Base-by-base conservation (phyloP, 2,888 invertebrate species). In the Cloeon dipterum region DNA sequence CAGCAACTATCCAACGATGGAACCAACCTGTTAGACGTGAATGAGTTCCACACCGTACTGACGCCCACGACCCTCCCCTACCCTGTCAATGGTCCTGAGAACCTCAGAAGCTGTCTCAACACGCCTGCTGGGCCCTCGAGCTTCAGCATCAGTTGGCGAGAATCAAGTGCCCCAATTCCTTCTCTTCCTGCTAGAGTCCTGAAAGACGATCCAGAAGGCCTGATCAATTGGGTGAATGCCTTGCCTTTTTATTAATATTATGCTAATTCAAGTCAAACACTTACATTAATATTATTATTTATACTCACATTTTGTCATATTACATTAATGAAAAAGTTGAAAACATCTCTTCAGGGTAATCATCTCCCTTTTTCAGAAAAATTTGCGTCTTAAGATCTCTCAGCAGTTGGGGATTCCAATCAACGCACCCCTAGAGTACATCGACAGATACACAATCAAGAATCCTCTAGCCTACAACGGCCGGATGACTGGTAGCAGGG, bases 371-470 rank as follows among this genome's bases (percentile, higher is more conserved):
- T n/a, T n/a, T n/a, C n/a, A n/a, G n/a, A n/a, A n/a, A n/a, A n/a
- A n/a, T n/a, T n/a, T n/a, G n/a, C 42, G 37, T 36, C 32, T 25
- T 40, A 40, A 49, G 48, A 41, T 49, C 50, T 39, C 45, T 47
- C 67, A 68, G 42, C 65, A 86, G 85, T 63, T 86, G 66, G 86
- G 86, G 45, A 58, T 88, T 35, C 81, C 86, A 18, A 71, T 79
- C 36, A 85, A 86, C 54, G 72, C 82, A 32, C 82, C 83, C 42
- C 59, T 93, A 49, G 93, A 94, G 59, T 93, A 91, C 56, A 91
- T 94, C 25, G 94, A 93, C 39, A 93, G 93, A 13, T 91, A 93
- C 54, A 94, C 94, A 29, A 86, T 94, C 42, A 94, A 94, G 56
- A 94, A 94, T 58, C 93, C 94, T 2, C 58, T 91, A 47, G 83